phyloP scores from a whole-genome alignment of 2,888 invertebrate species.

The Lagria hirta region DNA sequence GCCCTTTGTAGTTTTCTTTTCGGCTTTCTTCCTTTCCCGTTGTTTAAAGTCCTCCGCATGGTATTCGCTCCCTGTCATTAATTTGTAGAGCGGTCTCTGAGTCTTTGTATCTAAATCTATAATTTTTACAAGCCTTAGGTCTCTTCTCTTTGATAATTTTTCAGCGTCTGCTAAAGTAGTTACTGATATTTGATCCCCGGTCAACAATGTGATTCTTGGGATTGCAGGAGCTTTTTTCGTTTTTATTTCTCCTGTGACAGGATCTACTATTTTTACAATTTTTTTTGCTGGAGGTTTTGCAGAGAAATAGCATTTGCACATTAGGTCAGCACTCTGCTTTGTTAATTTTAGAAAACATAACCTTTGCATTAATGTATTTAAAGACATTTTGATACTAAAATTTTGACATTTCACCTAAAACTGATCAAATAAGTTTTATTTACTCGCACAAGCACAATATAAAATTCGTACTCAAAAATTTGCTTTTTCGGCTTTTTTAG shows the following conservation, averaged over 20 bases:
- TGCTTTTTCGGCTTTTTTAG: too few relatives aligned
- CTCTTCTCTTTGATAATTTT: conserved; percentile 66
- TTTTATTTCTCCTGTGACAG: conserved; percentile 27
- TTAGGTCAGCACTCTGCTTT: too few relatives aligned
- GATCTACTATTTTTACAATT: conserved; percentile 20
- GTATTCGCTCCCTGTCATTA: conserved; percentile 68
- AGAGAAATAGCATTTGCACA: conserved; percentile 11
- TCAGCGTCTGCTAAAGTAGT: conserved; percentile 69
- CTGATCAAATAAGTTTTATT: too few relatives aligned
- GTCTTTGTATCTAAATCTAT: conserved; percentile 68
- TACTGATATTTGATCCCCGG: conserved; percentile 59
- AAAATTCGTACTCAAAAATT: too few relatives aligned
- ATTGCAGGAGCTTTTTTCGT: conserved; percentile 47
- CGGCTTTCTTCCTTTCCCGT: conserved; percentile 56
- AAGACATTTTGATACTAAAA: too few relatives aligned
- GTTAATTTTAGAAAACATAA: too few relatives aligned
- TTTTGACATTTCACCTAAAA: too few relatives aligned
- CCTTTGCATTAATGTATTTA: too few relatives aligned
- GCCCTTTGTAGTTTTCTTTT: conserved; percentile 57
- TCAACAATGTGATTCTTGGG: conserved; percentile 68
- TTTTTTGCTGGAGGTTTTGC: conserved; percentile 20
- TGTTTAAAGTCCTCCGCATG: conserved; percentile 62
- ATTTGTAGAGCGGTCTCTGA: conserved; percentile 67
- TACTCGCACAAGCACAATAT: too few relatives aligned
- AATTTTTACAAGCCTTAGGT: conserved; percentile 69